Evolutionary conservation across 2,888 invertebrate genomes (phyloP).

Genomic region (Augiades crinisus): DNA sequence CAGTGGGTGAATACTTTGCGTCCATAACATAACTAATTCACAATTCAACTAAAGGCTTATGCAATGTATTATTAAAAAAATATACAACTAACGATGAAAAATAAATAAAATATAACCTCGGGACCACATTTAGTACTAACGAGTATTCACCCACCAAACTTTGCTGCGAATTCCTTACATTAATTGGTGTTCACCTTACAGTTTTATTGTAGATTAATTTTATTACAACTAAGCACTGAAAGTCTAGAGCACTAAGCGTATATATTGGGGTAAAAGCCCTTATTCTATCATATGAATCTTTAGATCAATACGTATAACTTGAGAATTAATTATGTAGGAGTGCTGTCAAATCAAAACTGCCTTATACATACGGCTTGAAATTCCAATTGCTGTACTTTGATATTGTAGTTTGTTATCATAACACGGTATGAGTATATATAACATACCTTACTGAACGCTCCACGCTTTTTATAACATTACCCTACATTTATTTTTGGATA

Average conservation of each 20-base stretch:
- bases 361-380: neutral
- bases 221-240: constrained; percentile 2
- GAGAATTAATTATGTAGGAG: neutral
- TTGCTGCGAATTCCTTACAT: constrained; percentile 34
- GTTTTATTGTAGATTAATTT: constrained; percentile 28
- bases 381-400: neutral
- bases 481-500: constrained; percentile 30
- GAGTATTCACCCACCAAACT: constrained; percentile 18
- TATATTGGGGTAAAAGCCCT: neutral
- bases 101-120: neutral
- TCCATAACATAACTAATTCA: neutral
- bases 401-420: neutral
- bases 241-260: constrained; percentile 3
- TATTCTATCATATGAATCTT: neutral
- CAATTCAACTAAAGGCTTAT: too few species aligned
- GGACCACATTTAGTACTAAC: neutral
- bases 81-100: neutral
- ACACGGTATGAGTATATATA: too few species aligned
- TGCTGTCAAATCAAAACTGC: neutral
- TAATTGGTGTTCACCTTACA: constrained; percentile 66
- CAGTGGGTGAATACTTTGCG: constrained; percentile 9
- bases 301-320: neutral
- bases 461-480: neutral
- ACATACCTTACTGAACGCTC: neutral
- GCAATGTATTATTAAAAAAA: neutral